A percentile compares a stretch with the other conserved stretches of the same genome.
Conservation (phyloP, 2,113 vertebrate genomes). For the Petroica traversi region DNA sequence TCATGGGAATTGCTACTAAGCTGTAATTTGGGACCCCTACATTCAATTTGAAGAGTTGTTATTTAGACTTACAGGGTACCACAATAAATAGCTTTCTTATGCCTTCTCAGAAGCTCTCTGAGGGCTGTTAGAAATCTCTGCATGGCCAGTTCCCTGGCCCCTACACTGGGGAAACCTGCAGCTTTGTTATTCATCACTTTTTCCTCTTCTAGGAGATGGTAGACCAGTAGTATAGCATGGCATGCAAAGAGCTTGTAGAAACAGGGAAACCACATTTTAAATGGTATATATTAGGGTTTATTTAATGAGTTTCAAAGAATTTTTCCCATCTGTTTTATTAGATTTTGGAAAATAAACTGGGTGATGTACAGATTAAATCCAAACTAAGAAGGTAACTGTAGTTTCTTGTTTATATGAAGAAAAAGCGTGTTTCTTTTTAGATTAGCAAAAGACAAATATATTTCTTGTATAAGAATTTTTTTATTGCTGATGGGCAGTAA, state of each 20-base stretch:
- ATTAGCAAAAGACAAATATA: neutral
- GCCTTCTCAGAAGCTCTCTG: neutral
- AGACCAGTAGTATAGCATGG: neutral
- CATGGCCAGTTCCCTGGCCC: neutral
- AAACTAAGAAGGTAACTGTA: neutral
- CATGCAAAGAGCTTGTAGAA: conserved; percentile 24
- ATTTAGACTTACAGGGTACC: neutral
- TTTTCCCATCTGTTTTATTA: neutral
- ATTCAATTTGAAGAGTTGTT: neutral
- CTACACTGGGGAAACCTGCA: neutral
- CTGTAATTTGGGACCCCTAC: neutral
- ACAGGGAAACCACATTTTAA: neutral
- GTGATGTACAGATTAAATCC: neutral
- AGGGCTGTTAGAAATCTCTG: neutral
- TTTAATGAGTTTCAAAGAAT: conserved; percentile 10
- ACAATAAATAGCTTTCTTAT: neutral
- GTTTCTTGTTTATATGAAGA: neutral
- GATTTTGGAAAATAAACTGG: conserved; percentile 24
- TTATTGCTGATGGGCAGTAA: neutral
- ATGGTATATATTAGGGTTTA: conserved; percentile 7
- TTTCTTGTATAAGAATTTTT: neutral
- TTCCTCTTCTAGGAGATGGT: neutral
- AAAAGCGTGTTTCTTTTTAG: neutral
- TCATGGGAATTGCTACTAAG: neutral
- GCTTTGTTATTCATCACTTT: neutral